phyloP scores from a whole-genome alignment of 2,797 vertebrate species.

The Serranus cabrilla region DNA sequence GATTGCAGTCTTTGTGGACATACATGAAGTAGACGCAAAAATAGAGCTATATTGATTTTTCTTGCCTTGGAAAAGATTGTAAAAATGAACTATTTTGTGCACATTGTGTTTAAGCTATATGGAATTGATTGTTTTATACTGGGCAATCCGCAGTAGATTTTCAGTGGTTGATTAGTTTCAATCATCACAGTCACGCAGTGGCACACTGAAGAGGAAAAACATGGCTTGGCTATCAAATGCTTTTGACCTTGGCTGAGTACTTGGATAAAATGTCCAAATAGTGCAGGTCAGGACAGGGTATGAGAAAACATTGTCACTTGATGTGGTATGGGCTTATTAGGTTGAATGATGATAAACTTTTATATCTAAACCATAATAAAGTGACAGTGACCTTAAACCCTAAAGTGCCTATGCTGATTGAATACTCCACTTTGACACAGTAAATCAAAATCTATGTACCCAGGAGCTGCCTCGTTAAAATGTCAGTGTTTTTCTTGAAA shows the following conservation, averaged over 20 bases:
- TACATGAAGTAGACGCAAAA: slow-evolving; percentile 1
- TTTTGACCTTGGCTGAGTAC: slow-evolving; percentile 23
- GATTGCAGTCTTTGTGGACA: not conserved
- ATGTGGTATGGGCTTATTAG: not conserved
- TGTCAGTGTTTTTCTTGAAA: not conserved
- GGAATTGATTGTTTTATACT: not conserved
- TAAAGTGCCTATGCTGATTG: slow-evolving; percentile 9
- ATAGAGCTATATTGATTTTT: slow-evolving; percentile 25
- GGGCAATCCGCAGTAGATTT: not conserved
- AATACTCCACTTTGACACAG: not conserved
- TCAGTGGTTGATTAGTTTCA: slow-evolving; percentile 1
- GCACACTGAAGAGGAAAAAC: not conserved
- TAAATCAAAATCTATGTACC: not conserved
- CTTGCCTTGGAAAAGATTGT: slow-evolving; percentile 7
- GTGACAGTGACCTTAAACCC: slow-evolving; percentile 8
- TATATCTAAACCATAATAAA: slow-evolving; percentile 16
- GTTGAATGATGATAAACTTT: not conserved
- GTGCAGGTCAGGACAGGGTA: slow-evolving; percentile 2
- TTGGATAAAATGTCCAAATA: slow-evolving; percentile 10
- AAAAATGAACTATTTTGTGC: not conserved
- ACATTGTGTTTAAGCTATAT: slow-evolving; percentile 1
- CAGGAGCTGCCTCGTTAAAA: not conserved
- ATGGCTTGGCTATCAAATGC: not conserved
- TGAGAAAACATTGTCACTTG: not conserved
- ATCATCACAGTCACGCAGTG: not conserved